Evolutionary conservation across 2,888 invertebrate species (phyloP), one percentile per base, ranked within the genome.

Genomic region (Drosophila pseudotakahashii): DNA sequence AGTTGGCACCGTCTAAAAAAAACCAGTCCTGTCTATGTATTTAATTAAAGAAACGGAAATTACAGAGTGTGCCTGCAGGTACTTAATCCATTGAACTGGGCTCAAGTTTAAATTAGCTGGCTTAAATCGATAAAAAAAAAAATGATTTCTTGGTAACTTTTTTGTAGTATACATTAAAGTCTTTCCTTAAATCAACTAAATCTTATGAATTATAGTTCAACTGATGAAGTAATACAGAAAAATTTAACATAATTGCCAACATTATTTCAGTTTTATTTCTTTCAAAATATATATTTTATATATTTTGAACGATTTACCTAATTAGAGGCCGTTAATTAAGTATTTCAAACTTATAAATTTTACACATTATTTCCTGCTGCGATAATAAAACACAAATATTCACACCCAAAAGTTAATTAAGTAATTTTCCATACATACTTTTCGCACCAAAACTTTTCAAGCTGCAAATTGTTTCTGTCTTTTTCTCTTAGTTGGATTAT

Each of bases 1-100:
- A 26, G 68, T 50, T 39, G 51, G 26, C 48, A 57, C 67, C 52
- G 48, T 48, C 41, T 45, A 52, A 76, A 80, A 78, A 62, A 14
- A 54, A 55, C 14, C 30, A 37, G 36, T 45, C 60, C 36, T 45
- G 37, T 45, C 45, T 39, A 53, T 34, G 53, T 53, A 37, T 58
- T 69, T 55, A 57, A 67, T 57, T 58, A 67, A 50, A 36, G 58
- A 23, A 57, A 50, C 34, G 45, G 57, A 57, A 69, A 67, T 41
- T 42, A 5, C 13, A 42, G 37, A 69, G 44, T 37, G 32, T 14
- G 26, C 14, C 48, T 14, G 36, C 37, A 23, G 32, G 41, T 54
- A 39, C 19, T 19, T n/a, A 53, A 47, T 16, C 36, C 36, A 66
- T 68, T 55, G 39, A 52, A 39, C 30, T 13, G 10, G 50, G 36